phyloP scores from a whole-genome alignment of 2,888 invertebrate species.

The Unio delphinus region DNA sequence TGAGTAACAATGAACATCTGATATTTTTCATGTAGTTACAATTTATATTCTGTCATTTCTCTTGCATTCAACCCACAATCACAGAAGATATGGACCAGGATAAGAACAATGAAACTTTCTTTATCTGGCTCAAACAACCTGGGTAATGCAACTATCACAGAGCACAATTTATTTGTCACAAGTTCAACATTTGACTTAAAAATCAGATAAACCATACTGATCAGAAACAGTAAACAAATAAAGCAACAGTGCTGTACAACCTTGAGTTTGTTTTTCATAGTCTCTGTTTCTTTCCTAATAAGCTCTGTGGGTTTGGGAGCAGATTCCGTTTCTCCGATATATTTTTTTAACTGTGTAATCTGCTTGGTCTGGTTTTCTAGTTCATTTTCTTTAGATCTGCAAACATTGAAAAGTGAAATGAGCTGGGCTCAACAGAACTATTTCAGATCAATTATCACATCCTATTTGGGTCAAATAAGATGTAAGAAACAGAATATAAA shows the following conservation, averaged over 20 bases:
- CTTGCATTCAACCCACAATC: too few relatives aligned
- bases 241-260: slow-evolving; percentile 16
- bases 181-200: too few relatives aligned
- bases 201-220: too few relatives aligned
- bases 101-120: too few relatives aligned
- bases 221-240: neutral
- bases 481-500: too few relatives aligned
- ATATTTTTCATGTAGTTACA: too few relatives aligned
- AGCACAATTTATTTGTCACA: too few relatives aligned
- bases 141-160: too few relatives aligned
- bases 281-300: slow-evolving; percentile 54
- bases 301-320: slow-evolving; percentile 48
- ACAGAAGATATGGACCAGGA: too few relatives aligned
- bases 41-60: neutral
- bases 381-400: slow-evolving; percentile 41
- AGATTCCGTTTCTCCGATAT: slow-evolving; percentile 60
- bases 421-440: neutral
- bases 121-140: too few relatives aligned
- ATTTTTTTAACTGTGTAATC: slow-evolving; percentile 54
- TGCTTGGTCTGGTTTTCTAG: slow-evolving; percentile 44
- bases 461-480: too few relatives aligned
- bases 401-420: slow-evolving; percentile 8
- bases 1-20: too few relatives aligned
- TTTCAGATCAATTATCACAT: neutral
- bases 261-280: slow-evolving; percentile 52